A percentile compares a stretch with the other conserved stretches of the same genome.
Conservation (phyloP, 2,113 vertebrate species). For the Blennius ocellaris region DNA sequence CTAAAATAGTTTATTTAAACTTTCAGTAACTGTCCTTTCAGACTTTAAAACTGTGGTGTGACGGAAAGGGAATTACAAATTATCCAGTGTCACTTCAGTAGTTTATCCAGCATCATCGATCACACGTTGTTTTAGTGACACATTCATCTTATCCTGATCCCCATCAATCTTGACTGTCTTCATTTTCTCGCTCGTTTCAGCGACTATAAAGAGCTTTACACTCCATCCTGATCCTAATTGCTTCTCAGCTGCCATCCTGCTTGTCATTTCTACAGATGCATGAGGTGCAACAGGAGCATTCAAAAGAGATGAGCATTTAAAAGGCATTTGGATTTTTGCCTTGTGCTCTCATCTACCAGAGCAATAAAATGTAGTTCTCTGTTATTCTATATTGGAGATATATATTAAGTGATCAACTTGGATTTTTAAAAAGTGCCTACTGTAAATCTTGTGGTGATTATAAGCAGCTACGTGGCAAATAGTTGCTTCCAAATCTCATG, state of each 20-base stretch:
- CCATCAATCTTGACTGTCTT: conserved; percentile 17
- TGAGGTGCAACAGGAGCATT: conserved; percentile 30
- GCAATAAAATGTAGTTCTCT: conserved; percentile 24
- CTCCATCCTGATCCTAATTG: conserved; percentile 29
- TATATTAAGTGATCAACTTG: conserved; percentile 35
- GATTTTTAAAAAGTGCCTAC: conserved; percentile 16
- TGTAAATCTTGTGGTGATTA: conserved; percentile 11
- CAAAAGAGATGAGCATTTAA: conserved; percentile 42
- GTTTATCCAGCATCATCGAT: conserved; percentile 7
- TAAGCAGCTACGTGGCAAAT: conserved; percentile 55
- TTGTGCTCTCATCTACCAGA: conserved; percentile 17
- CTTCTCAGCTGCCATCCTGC: conserved; percentile 29
- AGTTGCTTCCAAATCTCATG: conserved; percentile 30
- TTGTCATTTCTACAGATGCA: conserved; percentile 36
- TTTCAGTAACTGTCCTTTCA: neutral
- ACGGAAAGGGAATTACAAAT: neutral
- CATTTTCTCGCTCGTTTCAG: conserved; percentile 21
- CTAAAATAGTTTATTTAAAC: neutral
- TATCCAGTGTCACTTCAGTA: neutral
- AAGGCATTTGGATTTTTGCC: conserved; percentile 26
- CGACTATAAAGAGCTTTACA: conserved; percentile 8
- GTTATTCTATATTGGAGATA: too few species aligned
- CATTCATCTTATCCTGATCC: conserved; percentile 2
- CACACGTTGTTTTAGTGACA: neutral
- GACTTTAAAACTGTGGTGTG: neutral